Evolutionary conservation across 64 coral and sea anemone genomes (phyloP), one percentile per base, ranked within the genome.

Genomic region (Orbicella faveolata): DNA sequence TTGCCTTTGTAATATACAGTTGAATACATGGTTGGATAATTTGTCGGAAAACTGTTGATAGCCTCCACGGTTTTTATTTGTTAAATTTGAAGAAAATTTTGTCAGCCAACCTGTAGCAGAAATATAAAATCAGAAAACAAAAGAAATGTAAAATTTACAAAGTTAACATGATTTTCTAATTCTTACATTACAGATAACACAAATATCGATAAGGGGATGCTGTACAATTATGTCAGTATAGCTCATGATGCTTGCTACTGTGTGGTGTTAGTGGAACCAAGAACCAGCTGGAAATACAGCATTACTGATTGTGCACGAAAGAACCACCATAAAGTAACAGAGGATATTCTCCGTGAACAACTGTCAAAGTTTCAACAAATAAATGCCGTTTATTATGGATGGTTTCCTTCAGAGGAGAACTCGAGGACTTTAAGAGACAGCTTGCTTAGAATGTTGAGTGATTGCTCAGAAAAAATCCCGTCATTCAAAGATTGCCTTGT

Each of bases 211-310:
- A 44, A 69, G 12, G 21, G 8, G 15, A 70, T 73, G 41, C 51
- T 90, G 78, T 73, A 73, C 67, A 44, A 39, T 23, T 90, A 90
- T 35, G 54, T 90, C 9, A 39, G 41, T 36, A 48, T 80, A 59
- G 89, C 89, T 16, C 36, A 81, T 13, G 19, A 69, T 73, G 34
- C 44, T 75, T 18, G 65, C 6, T 90, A 90, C 34, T 30, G 21
- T 16, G 65, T 90, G 39, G 89, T 90, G 19, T 59, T 90, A 23
- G 77, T 90, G 19, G 89, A 90, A 90, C 89, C 89, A 73, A 74
- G 63, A 66, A 90, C 89, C 6, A 52, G 62, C 13, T 90, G 89
- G 89, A 90, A 74, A 81, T 61, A 54, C n/a, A 78, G 37, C 13
- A 54, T 79, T 74, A 62, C 63, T 55, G 89, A 90, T 7, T 34